Evolutionary conservation across 92 coral and sea anemone genomes (phyloP), one percentile per base, ranked within the genome.

Genomic region (Bergia sp.): DNA sequence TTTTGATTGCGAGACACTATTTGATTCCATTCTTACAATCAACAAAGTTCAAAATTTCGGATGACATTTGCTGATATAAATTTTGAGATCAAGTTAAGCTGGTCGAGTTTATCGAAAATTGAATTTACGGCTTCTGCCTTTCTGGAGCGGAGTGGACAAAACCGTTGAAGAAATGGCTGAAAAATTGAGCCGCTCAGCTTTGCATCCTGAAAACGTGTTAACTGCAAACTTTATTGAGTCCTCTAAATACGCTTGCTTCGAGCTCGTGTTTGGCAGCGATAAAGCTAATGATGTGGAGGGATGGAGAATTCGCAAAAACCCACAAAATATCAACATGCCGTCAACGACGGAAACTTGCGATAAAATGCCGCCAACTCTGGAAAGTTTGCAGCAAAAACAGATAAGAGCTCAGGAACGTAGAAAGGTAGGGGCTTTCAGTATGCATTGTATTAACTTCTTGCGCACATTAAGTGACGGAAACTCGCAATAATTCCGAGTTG

Each of bases 311-410:
- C 9, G 79, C 79, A 72, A 42, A 69, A 15, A 42, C 16, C 80
- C 12, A 18, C 80, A 76, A n/a, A 16, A 29, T 29, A 29, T 29
- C 29, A 29, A 9, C 64, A 29, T 44, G 67, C 79, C 87, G 44
- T 36, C 64, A 20, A 20, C 36, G 4, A 36, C 45, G 10, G 50
- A 16, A 29, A 10, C 44, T 13, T 21, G 57, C 12, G 76, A 21
- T 41, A 71, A 37, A 84, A 37, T n/a, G 18, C 37, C 40, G n/a
- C 78, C 77, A 18, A 84, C 79, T 72, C 36, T 84, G 47, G 87
- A 84, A 38, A 84, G 66, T 45, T 84, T 84, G 79, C 79, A 69
- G 43, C 87, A 84, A 69, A 84, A 45, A 36, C 78, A 69, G 65
- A 43, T 42, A 7, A 45, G 6, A 45, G 87, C 87, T n/a, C 79